Conservation (phyloP, 2,113 vertebrate species). For the Pyrgilauda ruficollis region DNA sequence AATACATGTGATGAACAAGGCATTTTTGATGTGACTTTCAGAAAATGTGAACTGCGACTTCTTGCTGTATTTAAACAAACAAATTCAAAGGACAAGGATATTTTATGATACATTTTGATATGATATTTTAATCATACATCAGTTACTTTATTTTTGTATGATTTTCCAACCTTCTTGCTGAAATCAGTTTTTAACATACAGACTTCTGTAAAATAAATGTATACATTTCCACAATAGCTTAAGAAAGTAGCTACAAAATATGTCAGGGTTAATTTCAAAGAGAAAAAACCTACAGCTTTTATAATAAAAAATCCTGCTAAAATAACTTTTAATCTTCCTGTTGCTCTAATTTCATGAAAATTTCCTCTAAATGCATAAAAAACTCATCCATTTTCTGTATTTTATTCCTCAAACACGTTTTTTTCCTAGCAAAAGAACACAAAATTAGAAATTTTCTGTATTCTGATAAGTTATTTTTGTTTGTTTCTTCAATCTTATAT, state of each 20-base stretch:
- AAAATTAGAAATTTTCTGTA: not conserved
- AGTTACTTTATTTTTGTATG: not conserved
- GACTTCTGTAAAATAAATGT: not conserved
- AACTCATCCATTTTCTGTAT: not conserved
- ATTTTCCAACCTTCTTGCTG: not conserved
- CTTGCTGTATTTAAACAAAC: not conserved
- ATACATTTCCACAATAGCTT: not conserved
- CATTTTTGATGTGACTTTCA: not conserved
- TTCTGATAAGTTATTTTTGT: not conserved
- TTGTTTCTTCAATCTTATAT: constrained; percentile 6
- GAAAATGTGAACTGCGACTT: not conserved
- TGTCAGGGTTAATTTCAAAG: not conserved
- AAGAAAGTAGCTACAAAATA: not conserved
- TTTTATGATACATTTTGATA: not conserved
- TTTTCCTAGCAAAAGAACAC: not conserved
- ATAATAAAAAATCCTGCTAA: not conserved
- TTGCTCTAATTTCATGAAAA: not conserved
- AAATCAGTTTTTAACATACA: not conserved
- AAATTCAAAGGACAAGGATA: not conserved
- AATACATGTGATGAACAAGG: not conserved
- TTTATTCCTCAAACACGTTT: not conserved
- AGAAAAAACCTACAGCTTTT: fast-evolving
- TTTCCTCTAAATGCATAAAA: not conserved
- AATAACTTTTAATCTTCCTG: not conserved
- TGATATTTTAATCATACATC: not conserved